These are phyloP conservation scores for Calycopis cecrops DNA, from an alignment of 1,140 invertebrate genomes.

Conservation along the genomic window DNA sequence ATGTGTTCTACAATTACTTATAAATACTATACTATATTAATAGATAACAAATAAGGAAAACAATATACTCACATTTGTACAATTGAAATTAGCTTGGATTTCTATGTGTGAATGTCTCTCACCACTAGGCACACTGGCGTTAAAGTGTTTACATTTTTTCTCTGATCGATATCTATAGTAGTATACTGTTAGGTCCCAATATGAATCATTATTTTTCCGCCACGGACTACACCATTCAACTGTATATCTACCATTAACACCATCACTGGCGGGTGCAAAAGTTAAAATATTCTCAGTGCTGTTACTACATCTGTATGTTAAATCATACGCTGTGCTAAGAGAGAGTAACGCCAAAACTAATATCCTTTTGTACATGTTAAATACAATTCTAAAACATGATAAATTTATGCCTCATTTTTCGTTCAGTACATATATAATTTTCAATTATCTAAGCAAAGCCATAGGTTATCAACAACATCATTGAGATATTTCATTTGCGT, in stretches of 20 bases:
- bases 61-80: slow-evolving; percentile 3
- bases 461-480: slow-evolving; percentile 2
- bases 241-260: not conserved
- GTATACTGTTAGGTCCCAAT: not conserved
- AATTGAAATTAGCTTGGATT: not conserved
- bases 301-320: slow-evolving; percentile 1
- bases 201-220: not conserved
- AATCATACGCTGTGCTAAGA: too few species aligned
- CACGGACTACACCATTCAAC: slow-evolving; percentile 1
- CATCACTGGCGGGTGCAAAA: not conserved
- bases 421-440: too few species aligned
- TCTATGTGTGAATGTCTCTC: slow-evolving; percentile 1
- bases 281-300: slow-evolving; percentile 1
- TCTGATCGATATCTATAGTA: not conserved
- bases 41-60: not conserved
- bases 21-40: too few species aligned
- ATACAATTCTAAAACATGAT: too few species aligned
- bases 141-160: not conserved
- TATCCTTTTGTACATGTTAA: too few species aligned
- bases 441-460: not conserved
- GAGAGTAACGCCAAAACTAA: too few species aligned
- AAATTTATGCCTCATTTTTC: too few species aligned
- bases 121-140: not conserved
- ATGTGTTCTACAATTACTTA: too few species aligned
- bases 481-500: not conserved